Percentiles rank a stretch among this genome's conserved stretches.
phyloP scores from a whole-genome alignment of 2,113 vertebrate species.

The Hassar affinis region DNA sequence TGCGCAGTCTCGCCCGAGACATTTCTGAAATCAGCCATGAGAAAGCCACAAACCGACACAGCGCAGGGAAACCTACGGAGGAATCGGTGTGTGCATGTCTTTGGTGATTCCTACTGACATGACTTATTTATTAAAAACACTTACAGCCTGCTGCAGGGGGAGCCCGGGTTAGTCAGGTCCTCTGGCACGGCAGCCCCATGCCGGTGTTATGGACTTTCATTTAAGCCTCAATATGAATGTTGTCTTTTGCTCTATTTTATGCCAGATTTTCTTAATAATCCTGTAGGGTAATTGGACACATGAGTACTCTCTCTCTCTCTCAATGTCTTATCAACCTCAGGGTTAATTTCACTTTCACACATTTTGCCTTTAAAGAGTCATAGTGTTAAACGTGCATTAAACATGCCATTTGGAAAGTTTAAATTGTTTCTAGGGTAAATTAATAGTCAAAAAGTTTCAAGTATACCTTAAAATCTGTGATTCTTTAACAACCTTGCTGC shows the following conservation, averaged over 20 bases:
- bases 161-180: no score
- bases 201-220: not conserved
- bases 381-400: not conserved
- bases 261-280: not conserved
- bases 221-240: no score
- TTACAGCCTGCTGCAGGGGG: not conserved
- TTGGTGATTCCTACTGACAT: not conserved
- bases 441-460: not conserved
- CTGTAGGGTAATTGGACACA: not conserved
- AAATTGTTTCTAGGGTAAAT: not conserved
- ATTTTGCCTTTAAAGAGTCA: not conserved
- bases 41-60: slow-evolving; percentile 49
- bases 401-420: not conserved
- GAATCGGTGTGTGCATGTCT: slow-evolving; percentile 35
- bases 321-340: not conserved
- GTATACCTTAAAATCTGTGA: not conserved
- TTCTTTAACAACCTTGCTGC: not conserved
- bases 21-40: slow-evolving; percentile 58
- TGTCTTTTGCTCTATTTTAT: not conserved
- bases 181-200: no score
- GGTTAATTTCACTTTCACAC: not conserved
- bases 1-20: slow-evolving; percentile 74
- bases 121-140: not conserved
- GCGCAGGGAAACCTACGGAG: slow-evolving; percentile 3
- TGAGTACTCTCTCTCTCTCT: not conserved